Evolutionary conservation across 2,888 invertebrate genomes (phyloP).

Genomic region (Parasteatoda lunata): DNA sequence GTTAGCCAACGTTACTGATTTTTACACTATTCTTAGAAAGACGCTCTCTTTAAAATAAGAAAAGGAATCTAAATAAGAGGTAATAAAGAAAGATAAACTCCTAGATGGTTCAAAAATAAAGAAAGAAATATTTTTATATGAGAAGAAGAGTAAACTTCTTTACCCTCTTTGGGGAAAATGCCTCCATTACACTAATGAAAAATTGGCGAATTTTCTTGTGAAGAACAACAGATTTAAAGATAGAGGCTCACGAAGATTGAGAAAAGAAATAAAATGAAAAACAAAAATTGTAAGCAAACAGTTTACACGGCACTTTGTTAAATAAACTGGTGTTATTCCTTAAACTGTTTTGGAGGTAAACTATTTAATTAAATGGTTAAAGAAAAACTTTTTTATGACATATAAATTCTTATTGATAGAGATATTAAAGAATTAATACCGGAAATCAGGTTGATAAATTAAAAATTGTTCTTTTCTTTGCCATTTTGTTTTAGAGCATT

Average conservation of each 20-base stretch:
- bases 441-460: too few relatives aligned
- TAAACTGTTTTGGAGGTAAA: too few relatives aligned
- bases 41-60: not conserved
- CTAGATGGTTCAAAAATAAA: not conserved
- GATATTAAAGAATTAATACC: too few relatives aligned
- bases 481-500: too few relatives aligned
- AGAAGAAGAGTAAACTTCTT: not conserved
- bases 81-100: not conserved
- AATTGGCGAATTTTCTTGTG: slow-evolving; percentile 34
- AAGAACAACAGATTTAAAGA: slow-evolving; percentile 43
- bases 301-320: too few relatives aligned
- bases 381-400: too few relatives aligned
- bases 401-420: too few relatives aligned
- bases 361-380: too few relatives aligned
- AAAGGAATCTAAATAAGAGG: not conserved
- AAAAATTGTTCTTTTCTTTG: too few relatives aligned
- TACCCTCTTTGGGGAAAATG: slow-evolving; percentile 30
- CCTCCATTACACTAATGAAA: slow-evolving; percentile 54
- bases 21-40: not conserved
- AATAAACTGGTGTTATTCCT: too few relatives aligned
- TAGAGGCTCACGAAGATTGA: not conserved
- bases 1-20: slow-evolving; percentile 43
- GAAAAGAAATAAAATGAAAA: not conserved
- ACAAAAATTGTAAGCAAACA: too few relatives aligned
- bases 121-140: not conserved